phyloP scores from a whole-genome alignment of 2,888 invertebrate species.

The Limnephilus rhombicus region DNA sequence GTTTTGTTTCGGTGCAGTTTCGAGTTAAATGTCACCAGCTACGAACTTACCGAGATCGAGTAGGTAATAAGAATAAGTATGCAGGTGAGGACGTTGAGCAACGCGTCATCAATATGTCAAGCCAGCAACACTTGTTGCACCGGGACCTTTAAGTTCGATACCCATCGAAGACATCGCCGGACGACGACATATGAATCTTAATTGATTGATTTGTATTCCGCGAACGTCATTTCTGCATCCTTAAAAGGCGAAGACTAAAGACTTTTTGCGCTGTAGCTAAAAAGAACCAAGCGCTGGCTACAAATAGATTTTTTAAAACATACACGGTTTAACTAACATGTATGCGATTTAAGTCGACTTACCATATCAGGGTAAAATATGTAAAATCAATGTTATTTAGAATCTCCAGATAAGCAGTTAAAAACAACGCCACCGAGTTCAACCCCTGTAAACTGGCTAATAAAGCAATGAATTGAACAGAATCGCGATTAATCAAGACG shows the following conservation, averaged over 20 bases:
- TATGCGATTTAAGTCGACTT: not conserved
- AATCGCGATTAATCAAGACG: not conserved
- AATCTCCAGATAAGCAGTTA: not conserved
- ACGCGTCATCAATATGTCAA: constrained; percentile 34
- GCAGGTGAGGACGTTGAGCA: constrained; percentile 10
- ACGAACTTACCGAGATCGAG: not conserved
- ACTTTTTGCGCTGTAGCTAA: not conserved
- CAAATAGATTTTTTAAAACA: constrained; percentile 2
- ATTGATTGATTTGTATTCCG: constrained; percentile 36
- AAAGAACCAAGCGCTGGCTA: not conserved
- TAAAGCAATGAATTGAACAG: not conserved
- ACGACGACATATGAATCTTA: constrained; percentile 25
- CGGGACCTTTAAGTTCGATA: constrained; percentile 40
- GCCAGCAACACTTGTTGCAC: constrained; percentile 4
- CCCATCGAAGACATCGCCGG: constrained; percentile 17
- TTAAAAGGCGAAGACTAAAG: constrained; percentile 32
- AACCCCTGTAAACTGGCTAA: not conserved
- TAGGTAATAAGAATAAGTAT: not conserved
- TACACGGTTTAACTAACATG: not conserved
- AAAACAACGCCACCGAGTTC: not conserved
- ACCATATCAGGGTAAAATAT: not conserved
- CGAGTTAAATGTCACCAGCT: constrained; percentile 33
- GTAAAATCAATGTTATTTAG: not conserved
- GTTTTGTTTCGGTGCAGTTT: constrained; percentile 3
- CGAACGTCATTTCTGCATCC: constrained; percentile 11